These are phyloP conservation scores for Lasiommata megera DNA, from an alignment of 2,888 invertebrate genomes.

Conservation along the genomic window DNA sequence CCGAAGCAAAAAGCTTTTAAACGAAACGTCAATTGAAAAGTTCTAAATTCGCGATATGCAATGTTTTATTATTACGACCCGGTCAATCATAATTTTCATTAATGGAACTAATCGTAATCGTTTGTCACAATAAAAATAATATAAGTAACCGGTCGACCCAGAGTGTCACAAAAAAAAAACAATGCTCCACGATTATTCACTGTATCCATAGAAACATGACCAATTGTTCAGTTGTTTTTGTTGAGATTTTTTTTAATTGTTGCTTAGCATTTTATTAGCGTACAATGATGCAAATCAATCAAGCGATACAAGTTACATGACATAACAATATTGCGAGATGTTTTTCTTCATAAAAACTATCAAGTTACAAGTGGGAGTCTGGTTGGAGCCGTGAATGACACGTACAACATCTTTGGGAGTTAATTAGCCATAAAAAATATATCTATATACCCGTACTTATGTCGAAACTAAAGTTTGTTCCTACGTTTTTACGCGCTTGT, in stretches of 20 bases:
- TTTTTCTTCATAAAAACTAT: conserved; percentile 53
- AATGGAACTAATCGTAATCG: conserved; percentile 19
- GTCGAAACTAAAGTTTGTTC: too few relatives aligned
- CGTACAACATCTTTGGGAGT: not conserved
- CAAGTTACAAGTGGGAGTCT: conserved; percentile 15
- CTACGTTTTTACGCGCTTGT: too few relatives aligned
- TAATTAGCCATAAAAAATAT: not conserved
- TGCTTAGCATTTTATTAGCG: conserved; percentile 12
- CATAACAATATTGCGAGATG: conserved; percentile 66
- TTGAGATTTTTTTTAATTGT: conserved; percentile 2
- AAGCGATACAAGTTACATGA: conserved; percentile 58
- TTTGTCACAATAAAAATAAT: conserved; percentile 24
- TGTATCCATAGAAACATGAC: conserved; percentile 21
- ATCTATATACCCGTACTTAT: too few relatives aligned
- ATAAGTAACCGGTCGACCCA: conserved; percentile 4
- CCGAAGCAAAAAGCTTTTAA: not conserved
- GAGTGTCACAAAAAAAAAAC: conserved; percentile 22
- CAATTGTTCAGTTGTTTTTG: conserved; percentile 23
- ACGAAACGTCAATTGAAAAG: conserved; percentile 3
- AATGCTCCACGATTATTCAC: conserved; percentile 12
- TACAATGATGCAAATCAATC: conserved; percentile 62
- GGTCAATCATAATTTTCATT: conserved; percentile 17
- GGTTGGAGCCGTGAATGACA: conserved; percentile 6
- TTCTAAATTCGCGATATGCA: not conserved
- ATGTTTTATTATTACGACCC: conserved; percentile 12